Base-by-base conservation (phyloP, 2,113 vertebrate species). In the Macquaria ambigua region DNA sequence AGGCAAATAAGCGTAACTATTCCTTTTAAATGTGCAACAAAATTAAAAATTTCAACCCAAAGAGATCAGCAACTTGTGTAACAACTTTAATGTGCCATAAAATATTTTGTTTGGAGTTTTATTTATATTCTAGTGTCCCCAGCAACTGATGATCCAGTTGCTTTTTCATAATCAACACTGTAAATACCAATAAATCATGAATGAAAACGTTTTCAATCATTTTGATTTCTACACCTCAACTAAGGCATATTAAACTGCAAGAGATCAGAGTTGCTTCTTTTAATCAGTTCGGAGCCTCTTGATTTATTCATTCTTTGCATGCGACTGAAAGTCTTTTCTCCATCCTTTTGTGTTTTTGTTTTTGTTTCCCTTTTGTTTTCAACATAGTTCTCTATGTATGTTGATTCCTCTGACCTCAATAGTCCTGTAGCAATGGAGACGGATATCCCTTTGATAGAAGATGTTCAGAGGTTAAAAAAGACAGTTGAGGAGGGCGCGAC, bases 381-480 rank as follows among this genome's bases (percentile, higher is more conserved):
- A 68, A 96, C 96, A 94, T 96, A 98, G 98, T 97, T 97, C 92
- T 89, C 95, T 93, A 88, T 97, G 86, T 96, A 92, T 93, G 97
- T 97, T 93, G 97, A 96, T 93, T 96, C 96, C 79, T 96, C 96
- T 96, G 93, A 96, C 96, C 87, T 96, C 96, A 97, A 95, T 96
- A 93, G 97, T 95, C 97, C 97, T 89, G 97, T 97, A 95, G 97
- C 97, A 94, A 97, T 98, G 98, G 97, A 98, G 96, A 99, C 96
- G 95, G 98, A 99, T 79, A 96, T 96, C 88, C 96, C 97, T 91
- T 96, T 98, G 94, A 97, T 96, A 95, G 98, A 99, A 97, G 98
- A 99, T 96, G 96, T 97, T 96, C 96, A 98, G 96, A 97, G 95
- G 91, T 97, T 98, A 96, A 98, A 96, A 97, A 97, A 98, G 96